Conservation (phyloP, 2,113 vertebrate genomes). For the Cyanistes caeruleus region DNA sequence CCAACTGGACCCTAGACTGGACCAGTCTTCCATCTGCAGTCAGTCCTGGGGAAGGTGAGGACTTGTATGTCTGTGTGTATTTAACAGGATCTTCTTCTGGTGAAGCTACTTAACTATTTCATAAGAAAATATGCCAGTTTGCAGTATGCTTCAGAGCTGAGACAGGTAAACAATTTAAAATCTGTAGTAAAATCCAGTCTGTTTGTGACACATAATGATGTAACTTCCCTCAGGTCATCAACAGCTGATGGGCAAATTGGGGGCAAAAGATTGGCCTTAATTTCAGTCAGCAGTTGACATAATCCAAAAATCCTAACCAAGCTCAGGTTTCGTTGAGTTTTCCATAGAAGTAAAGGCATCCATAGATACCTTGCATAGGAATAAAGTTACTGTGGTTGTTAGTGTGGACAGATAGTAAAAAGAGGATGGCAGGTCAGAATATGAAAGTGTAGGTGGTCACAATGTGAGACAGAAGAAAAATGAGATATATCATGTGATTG, state of each 20-base stretch:
- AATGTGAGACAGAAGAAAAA: not conserved
- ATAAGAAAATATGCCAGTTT: not conserved
- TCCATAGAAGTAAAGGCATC: not conserved
- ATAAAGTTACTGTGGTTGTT: not conserved
- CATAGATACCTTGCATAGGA: not conserved
- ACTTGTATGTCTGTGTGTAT: not conserved
- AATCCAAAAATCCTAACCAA: not conserved
- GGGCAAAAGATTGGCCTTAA: not conserved
- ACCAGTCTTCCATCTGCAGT: slow-evolving; percentile 85
- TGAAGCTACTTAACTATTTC: not conserved
- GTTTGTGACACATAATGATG: not conserved
- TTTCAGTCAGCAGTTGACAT: not conserved
- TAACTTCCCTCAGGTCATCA: not conserved
- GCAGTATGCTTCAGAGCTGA: not conserved
- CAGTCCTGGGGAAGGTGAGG: slow-evolving; percentile 90
- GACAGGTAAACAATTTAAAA: not conserved
- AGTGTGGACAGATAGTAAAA: not conserved
- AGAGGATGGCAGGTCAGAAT: not conserved
- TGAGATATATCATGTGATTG: not conserved
- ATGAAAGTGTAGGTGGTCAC: not conserved
- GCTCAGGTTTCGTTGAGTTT: not conserved
- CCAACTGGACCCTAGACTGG: slow-evolving; percentile 89
- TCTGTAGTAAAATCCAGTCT: not conserved
- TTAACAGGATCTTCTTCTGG: not conserved
- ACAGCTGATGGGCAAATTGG: not conserved